Base-by-base conservation (phyloP, 2,797 vertebrate species). In the Ciconia nigra region DNA sequence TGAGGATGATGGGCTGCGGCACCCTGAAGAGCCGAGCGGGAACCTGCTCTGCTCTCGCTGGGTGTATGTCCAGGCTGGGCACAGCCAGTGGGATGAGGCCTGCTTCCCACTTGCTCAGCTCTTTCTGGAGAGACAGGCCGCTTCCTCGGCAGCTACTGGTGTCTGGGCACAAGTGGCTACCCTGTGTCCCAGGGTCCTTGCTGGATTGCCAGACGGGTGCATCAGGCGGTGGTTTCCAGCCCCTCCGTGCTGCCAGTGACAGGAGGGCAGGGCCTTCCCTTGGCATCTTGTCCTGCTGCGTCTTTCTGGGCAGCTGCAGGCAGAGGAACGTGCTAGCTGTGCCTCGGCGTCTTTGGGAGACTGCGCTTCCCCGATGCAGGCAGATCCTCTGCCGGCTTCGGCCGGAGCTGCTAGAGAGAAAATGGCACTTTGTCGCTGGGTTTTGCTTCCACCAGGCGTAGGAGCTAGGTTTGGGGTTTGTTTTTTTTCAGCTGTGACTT, bases 291-390 rank as follows among this genome's bases (percentile, higher is more conserved):
- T 81, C 49, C 62, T 52, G 25, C 61, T 35, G 47, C 7, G 0
- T 74, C 55, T 26, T 74, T 58, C 65, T 65, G 35, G 37, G 72
- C 47, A 70, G 47, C 42, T 72, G 51, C 28, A 74, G 70, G 51
- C 70, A 70, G 63, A 51, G 35, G 37, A 89, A 33, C 1, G 0
- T 44, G 58, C 15, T 58, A 21, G 28, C 59, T 58, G 7, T 74
- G 57, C 41, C 41, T 2, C 5, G 42, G 33, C 2, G 3, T 73
- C 59, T 80, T 19, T 59, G 85, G 52, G 55, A 78, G 82, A 24
- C 44, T 11, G 26, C 4, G 9, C 71, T 85, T 79, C 20, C 52
- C 33, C 3, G 17, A 1, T 13, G 33, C 0, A 0, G 57, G 33
- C 67, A 70, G 67, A 15, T 55, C 1, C 2, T 61, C 22, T 81